Evolutionary conservation across 2,888 invertebrate species (phyloP).

Genomic region (Pyrrhosoma nymphula): DNA sequence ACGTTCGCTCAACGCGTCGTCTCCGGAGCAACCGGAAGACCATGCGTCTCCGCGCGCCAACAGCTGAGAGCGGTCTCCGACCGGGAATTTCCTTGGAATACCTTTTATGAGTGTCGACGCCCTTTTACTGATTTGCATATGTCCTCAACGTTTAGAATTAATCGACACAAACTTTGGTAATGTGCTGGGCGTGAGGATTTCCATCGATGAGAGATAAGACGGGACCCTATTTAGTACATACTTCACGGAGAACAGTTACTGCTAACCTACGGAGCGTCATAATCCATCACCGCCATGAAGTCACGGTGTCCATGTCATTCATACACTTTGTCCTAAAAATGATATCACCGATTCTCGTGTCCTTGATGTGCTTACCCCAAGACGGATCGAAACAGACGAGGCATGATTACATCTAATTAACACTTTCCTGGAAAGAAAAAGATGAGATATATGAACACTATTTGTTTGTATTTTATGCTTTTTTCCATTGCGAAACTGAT

Average conservation of each 20-base stretch:
- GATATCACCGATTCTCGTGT: no score
- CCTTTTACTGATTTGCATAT: neutral
- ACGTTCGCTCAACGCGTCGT: neutral
- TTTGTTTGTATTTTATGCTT: no score
- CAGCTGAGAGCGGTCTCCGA: neutral
- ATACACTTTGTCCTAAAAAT: no score
- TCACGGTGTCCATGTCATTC: no score
- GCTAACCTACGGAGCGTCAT: neutral
- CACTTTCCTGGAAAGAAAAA: no score
- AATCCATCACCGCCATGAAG: neutral
- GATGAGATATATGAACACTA: no score
- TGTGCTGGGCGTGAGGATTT: neutral
- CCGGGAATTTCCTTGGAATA: neutral
- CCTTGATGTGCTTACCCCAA: no score
- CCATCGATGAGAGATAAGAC: neutral
- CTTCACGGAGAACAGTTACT: neutral
- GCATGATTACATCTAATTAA: no score
- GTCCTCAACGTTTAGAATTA: neutral
- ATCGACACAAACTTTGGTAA: neutral
- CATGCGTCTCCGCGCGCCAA: neutral
- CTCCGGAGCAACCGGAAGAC: neutral
- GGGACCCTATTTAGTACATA: neutral
- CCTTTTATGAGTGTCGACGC: neutral
- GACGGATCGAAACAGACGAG: no score
- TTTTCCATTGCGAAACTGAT: no score